A percentile compares a stretch with the other conserved stretches of the same genome.
These are phyloP conservation scores for Pyrrhosoma nymphula DNA, from an alignment of 2,888 invertebrate species.

Conservation along the genomic window DNA sequence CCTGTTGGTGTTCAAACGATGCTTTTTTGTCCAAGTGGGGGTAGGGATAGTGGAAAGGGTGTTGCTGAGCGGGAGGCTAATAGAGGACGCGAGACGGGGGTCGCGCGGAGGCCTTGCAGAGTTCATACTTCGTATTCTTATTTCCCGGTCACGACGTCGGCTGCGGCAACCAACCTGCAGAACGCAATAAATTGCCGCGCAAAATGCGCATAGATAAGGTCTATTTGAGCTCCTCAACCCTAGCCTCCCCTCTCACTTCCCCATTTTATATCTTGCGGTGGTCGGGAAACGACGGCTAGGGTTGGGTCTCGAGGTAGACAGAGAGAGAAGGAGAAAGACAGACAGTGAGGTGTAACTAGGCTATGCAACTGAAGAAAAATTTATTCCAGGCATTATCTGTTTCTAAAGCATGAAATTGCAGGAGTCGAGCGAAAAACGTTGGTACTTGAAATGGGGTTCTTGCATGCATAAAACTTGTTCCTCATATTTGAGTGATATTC, in stretches of 20 bases:
- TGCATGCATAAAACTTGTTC: no score
- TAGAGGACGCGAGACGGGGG: not conserved
- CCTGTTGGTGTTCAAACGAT: no score
- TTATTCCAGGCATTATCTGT: no score
- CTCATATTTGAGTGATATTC: no score
- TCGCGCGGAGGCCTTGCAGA: not conserved
- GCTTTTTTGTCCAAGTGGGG: not conserved
- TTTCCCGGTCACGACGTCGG: not conserved
- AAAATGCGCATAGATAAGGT: constrained; percentile 60
- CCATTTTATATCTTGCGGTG: not conserved
- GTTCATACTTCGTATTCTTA: constrained; percentile 11
- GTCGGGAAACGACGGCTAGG: not conserved
- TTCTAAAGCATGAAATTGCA: no score
- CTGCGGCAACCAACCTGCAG: constrained; percentile 13
- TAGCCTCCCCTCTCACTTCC: not conserved
- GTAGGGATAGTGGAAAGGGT: not conserved
- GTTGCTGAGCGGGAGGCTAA: not conserved
- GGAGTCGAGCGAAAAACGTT: no score
- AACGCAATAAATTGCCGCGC: constrained; percentile 46
- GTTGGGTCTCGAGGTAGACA: not conserved
- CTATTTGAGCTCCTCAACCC: not conserved
- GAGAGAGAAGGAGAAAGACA: not conserved
- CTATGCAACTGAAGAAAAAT: no score
- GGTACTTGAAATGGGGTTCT: no score
- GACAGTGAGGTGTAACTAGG: no score